Base-by-base conservation (phyloP, 2,888 invertebrate species). In the Pandemis heparana region DNA sequence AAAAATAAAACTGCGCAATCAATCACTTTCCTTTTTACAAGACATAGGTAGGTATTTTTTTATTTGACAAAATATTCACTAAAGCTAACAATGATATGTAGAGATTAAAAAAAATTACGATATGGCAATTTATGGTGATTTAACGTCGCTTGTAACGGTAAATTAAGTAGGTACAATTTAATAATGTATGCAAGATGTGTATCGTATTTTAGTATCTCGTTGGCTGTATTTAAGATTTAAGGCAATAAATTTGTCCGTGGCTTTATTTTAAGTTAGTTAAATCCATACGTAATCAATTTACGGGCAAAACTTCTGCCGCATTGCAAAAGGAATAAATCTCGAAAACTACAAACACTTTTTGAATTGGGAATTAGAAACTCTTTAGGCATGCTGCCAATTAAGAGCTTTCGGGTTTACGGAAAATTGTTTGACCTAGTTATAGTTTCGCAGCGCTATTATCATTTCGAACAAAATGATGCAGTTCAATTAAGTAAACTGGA, bases 281-380 rank as follows among this genome's bases (percentile, higher is more conserved):
- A 53, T 39, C n/a, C n/a, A 39, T 53, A 51, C 6, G 10, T 18
- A 66, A 66, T 66, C 18, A 53, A 16, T 39, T 14, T 39, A 18
- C 39, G 14, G 23, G 18, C 18, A 53, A 53, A 53, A 53, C 53
- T 53, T 53, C 41, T 14, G 41, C 56, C 16, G n/a, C 56, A 56
- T 41, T 51, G n/a, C 66, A 56, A 67, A 66, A 43, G 66, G 18
- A 56, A 56, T 43, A 67, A 56, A 56, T 67, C 66, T 56, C 56
- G 66, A 56, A 41, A 67, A 56, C 56, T 67, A 23, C 39, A 56
- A 64, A 32, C 63, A 32, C 32, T 63, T 46, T 5, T 10, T n/a
- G 10, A 23, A 23, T 56, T 56, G 56, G 56, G 12, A 46, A 63
- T 46, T 62, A 62, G 62, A 63, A 63, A 23, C 23, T 62, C 43